A percentile compares a stretch with the other conserved stretches of the same genome.
These are phyloP conservation scores for Romanogobio albipinnatus DNA, from an alignment of 2,113 vertebrate species.

Conservation along the genomic window DNA sequence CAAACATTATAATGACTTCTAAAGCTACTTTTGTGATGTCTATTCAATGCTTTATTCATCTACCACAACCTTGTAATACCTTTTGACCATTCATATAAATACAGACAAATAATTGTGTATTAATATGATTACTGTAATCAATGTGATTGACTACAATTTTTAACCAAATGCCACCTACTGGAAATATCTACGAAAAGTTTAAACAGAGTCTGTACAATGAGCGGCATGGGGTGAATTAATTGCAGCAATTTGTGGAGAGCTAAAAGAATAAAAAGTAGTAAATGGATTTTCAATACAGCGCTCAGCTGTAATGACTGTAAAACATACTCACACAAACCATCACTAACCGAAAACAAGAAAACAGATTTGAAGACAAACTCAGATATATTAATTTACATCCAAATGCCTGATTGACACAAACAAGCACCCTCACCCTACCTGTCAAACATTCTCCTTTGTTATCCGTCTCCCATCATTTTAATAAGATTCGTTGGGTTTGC, in stretches of 20 bases:
- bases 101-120: not conserved
- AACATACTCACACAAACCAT: not conserved
- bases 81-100: not conserved
- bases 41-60: not conserved
- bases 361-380: slow-evolving; percentile 2
- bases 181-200: not conserved
- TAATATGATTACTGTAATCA: not conserved
- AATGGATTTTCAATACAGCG: not conserved
- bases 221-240: not conserved
- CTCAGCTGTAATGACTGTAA: slow-evolving; percentile 13
- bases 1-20: not conserved
- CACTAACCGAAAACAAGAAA: not conserved
- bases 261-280: not conserved
- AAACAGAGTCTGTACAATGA: not conserved
- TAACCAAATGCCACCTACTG: not conserved
- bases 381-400: slow-evolving; percentile 8
- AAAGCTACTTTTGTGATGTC: not conserved
- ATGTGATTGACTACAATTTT: not conserved
- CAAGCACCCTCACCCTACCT: not conserved
- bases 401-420: slow-evolving; percentile 19
- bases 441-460: slow-evolving; percentile 24
- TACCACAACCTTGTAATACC: not conserved
- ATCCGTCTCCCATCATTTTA: not conserved
- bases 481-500: not conserved
- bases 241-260: not conserved